Percentiles rank a stretch among this genome's conserved stretches.
phyloP scores from a whole-genome alignment of 2,888 invertebrate species.

The Synanthedon tipuliformis region DNA sequence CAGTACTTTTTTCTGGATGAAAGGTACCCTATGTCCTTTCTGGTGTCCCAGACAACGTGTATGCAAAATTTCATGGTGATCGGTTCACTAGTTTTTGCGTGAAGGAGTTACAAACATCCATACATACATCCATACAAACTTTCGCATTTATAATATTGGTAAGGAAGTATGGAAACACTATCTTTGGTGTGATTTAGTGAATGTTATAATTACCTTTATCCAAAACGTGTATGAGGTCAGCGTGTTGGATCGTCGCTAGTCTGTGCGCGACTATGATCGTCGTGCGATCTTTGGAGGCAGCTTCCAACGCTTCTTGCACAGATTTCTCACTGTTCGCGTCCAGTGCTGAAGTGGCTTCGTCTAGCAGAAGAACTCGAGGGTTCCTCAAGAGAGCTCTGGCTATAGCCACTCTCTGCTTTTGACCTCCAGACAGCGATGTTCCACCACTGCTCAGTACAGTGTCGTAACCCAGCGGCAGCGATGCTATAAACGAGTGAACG shows the following conservation, averaged over 20 bases:
- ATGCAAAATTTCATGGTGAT: too few relatives aligned
- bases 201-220: constrained; percentile 68
- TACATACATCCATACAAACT: too few relatives aligned
- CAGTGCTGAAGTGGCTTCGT: constrained; percentile 79
- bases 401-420: constrained; percentile 80
- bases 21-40: too few relatives aligned
- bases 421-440: constrained; percentile 78
- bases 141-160: too few relatives aligned
- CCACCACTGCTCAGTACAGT: constrained; percentile 68
- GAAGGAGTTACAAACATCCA: too few relatives aligned
- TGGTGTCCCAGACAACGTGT: too few relatives aligned
- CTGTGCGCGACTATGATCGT: constrained; percentile 89
- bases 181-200: too few relatives aligned
- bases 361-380: constrained; percentile 72
- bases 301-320: constrained; percentile 85
- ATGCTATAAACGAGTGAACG: constrained; percentile 79
- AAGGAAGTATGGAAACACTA: too few relatives aligned
- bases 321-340: constrained; percentile 80
- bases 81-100: too few relatives aligned
- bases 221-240: constrained; percentile 85
- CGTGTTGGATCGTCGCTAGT: constrained; percentile 83
- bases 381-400: constrained; percentile 75
- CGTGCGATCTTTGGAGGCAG: constrained; percentile 80
- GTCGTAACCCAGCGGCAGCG: constrained; percentile 77
- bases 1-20: too few relatives aligned